A percentile compares a stretch with the other conserved stretches of the same genome.
Evolutionary conservation across 2,113 vertebrate species (phyloP).

Genomic region (Malurus cyaneus): DNA sequence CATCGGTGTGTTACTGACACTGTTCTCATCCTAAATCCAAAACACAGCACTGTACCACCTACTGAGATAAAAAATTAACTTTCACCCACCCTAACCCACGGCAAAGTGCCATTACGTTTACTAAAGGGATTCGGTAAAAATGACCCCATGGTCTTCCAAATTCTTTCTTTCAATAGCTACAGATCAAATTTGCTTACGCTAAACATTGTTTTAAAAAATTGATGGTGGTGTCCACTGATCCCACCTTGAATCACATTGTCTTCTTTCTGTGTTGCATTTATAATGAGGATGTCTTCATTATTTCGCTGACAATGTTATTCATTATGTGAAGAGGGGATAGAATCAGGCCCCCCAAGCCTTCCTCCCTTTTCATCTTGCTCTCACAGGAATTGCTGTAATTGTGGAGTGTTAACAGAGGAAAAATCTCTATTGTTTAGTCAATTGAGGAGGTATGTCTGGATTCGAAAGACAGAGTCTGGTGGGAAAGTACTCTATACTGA

Average conservation of each 20-base stretch:
- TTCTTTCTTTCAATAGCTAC: neutral
- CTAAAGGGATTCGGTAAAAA: conserved; percentile 7
- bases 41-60: neutral
- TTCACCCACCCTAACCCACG: no score
- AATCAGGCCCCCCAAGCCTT: neutral
- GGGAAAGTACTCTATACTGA: neutral
- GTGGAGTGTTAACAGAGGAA: neutral
- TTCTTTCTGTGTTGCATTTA: neutral
- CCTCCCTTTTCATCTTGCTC: neutral
- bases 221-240: neutral
- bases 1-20: neutral
- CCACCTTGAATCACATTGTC: neutral
- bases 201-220: neutral
- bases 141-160: neutral
- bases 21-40: neutral
- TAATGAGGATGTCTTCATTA: neutral
- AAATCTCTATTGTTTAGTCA: neutral
- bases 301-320: neutral
- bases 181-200: neutral
- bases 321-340: neutral
- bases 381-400: neutral
- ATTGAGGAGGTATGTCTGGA: neutral
- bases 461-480: neutral
- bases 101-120: neutral
- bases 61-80: neutral